Evolutionary conservation across 2,888 invertebrate species (phyloP).

Genomic region (Cabera pusaria): DNA sequence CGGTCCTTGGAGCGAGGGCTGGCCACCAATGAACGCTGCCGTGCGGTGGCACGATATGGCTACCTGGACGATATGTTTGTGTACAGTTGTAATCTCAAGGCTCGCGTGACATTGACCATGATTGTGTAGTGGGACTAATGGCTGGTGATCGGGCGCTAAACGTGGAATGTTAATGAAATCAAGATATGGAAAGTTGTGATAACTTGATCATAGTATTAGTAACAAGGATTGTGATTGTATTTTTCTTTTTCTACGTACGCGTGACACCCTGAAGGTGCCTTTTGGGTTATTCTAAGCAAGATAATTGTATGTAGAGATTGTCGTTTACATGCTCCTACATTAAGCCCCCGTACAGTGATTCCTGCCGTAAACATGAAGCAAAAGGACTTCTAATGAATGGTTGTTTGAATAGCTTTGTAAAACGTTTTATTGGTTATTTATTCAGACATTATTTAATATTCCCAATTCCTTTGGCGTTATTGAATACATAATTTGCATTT

Average conservation of each 20-base stretch:
- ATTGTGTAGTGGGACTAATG: conserved; percentile 11
- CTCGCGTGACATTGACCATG: conserved; percentile 46
- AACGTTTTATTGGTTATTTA: conserved; percentile 6
- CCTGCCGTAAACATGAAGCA: conserved; percentile 2
- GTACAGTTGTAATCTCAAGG: conserved; percentile 21
- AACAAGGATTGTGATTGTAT: too few relatives aligned
- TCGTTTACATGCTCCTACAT: conserved; percentile 1
- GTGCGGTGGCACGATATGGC: conserved; percentile 24
- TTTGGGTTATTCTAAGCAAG: too few relatives aligned
- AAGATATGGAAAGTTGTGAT: too few relatives aligned
- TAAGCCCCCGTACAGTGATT: conserved; percentile 3
- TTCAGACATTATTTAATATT: conserved; percentile 26
- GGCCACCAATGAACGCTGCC: conserved; percentile 53
- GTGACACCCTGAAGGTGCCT: too few relatives aligned
- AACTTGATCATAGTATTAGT: too few relatives aligned
- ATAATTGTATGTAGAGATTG: too few relatives aligned
- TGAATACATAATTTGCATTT: conserved; percentile 29
- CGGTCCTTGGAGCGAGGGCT: conserved; percentile 63
- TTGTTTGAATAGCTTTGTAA: conserved; percentile 8
- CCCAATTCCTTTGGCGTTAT: conserved; percentile 24
- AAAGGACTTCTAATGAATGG: conserved; percentile 9
- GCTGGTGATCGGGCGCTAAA: conserved; percentile 18
- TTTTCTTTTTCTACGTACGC: too few relatives aligned
- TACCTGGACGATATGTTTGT: conserved; percentile 24
- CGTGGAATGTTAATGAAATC: not conserved